Evolutionary conservation across 1,140 invertebrate genomes (phyloP), one percentile per base, ranked within the genome.

Genomic region (Leptinotarsa lineolata): DNA sequence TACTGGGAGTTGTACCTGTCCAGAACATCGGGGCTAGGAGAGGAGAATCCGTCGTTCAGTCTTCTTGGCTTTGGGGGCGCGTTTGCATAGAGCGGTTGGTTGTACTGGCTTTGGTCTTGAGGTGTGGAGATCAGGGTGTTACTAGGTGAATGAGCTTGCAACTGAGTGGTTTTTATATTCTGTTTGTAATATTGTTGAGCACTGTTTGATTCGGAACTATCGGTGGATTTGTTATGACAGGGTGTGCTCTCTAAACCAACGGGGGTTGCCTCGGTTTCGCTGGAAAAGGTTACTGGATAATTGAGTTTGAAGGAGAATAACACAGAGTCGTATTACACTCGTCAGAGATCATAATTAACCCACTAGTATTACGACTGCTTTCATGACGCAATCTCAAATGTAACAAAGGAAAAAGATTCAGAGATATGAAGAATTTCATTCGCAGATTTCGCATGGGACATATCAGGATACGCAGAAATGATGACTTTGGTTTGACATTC

Each of bases 31-130:
- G 89, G 88, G 73, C 91, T 91, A 0, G 92, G 91, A 1, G 91
- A 92, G 54, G 89, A 90, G 77, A 92, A 92, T 24, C 90, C 89
- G 74, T 93, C 92, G 54, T 89, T 90, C 3, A 90, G 89, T 48
- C 94, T 87, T 82, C 92, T 86, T 1, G 94, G 94, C 83, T 96
- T 96, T 1, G 94, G 94, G 6, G 94, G 94, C 3, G 94, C 93
- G 86, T 96, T 97, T 6, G 92, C 94, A 82, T 97, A 97, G 2
- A 95, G 87, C 0, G 93, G 94, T 77, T 93, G 92, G 22, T 80
- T 81, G 65, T 79, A 83, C 65, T 81, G 79, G 75, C 77, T 83
- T 44, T 79, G 72, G 73, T 83, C 81, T 76, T 78, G 82, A 76
- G 80, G 81, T 71, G 81, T 83, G 67, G 80, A 75, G 67, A 83